Evolutionary conservation across 92 coral and sea anemone genomes (phyloP).

Genomic region (Phenganax marumi): DNA sequence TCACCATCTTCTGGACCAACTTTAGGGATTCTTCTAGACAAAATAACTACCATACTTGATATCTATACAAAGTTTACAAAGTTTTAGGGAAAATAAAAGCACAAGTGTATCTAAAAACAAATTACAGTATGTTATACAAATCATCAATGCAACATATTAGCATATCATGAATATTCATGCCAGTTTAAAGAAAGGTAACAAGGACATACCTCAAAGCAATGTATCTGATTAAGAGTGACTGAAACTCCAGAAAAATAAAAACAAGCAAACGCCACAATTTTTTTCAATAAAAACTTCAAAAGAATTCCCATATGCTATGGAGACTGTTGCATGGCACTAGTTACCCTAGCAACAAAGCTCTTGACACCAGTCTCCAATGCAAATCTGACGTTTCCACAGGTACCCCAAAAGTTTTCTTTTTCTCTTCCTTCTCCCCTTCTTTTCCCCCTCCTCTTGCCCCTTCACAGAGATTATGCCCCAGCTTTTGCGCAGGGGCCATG

Average conservation of each 20-base stretch:
- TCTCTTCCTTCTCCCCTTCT: background rate
- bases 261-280: too few relatives aligned
- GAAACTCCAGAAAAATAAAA: too few relatives aligned
- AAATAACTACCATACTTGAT: background rate
- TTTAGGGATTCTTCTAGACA: constrained; percentile 26
- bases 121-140: background rate
- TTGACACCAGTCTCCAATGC: background rate
- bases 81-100: too few relatives aligned
- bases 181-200: too few relatives aligned
- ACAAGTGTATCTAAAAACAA: background rate
- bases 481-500: constrained; percentile 68
- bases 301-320: too few relatives aligned
- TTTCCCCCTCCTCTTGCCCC: background rate
- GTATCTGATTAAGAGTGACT: too few relatives aligned
- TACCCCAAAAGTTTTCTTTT: background rate
- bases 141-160: too few relatives aligned
- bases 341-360: too few relatives aligned
- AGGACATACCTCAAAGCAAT: too few relatives aligned
- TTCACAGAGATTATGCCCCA: background rate
- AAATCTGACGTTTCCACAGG: background rate
- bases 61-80: background rate
- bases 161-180: too few relatives aligned
- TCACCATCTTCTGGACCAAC: constrained; percentile 9
- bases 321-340: background rate
- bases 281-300: too few relatives aligned